Evolutionary conservation across 2,888 invertebrate species (phyloP).

Genomic region (Gari tellinella): DNA sequence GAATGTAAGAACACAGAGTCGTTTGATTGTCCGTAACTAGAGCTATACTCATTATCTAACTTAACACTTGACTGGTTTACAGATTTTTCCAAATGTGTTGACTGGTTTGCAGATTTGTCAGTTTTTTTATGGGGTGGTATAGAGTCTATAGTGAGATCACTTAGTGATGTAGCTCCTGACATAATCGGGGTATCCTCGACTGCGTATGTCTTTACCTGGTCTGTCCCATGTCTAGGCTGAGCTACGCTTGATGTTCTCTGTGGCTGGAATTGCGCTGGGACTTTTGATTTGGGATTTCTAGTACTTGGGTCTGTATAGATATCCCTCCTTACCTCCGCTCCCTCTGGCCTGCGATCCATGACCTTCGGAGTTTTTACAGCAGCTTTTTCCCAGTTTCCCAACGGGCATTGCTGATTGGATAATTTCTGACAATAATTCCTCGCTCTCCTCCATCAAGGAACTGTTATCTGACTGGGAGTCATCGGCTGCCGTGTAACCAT

Average conservation of each 20-base stretch:
- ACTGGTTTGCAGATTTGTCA: too few species aligned
- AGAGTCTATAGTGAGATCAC: constrained; percentile 89
- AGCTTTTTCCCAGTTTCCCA: constrained; percentile 65
- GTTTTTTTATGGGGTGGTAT: constrained; percentile 29
- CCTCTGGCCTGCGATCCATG: constrained; percentile 71
- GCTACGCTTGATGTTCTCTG: constrained; percentile 60
- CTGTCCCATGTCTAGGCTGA: constrained; percentile 71
- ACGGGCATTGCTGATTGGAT: constrained; percentile 83
- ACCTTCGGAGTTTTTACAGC: constrained; percentile 56
- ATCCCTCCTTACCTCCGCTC: constrained; percentile 58
- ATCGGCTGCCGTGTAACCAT: constrained; percentile 24
- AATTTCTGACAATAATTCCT: constrained; percentile 79
- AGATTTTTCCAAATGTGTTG: not conserved
- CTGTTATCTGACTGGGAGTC: constrained; percentile 78
- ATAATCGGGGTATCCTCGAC: constrained; percentile 96
- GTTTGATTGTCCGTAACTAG: constrained; percentile 48
- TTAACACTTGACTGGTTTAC: not conserved
- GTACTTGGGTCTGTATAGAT: constrained; percentile 25
- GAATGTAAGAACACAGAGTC: constrained; percentile 69
- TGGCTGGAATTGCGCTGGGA: constrained; percentile 51
- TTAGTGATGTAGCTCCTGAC: constrained; percentile 93
- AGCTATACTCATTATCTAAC: constrained; percentile 22
- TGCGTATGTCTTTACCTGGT: constrained; percentile 90
- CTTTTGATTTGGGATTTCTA: constrained; percentile 1
- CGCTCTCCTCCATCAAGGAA: constrained; percentile 76